These are phyloP conservation scores for Aphelocoma coerulescens DNA, from an alignment of 2,113 vertebrate species.

Conservation along the genomic window DNA sequence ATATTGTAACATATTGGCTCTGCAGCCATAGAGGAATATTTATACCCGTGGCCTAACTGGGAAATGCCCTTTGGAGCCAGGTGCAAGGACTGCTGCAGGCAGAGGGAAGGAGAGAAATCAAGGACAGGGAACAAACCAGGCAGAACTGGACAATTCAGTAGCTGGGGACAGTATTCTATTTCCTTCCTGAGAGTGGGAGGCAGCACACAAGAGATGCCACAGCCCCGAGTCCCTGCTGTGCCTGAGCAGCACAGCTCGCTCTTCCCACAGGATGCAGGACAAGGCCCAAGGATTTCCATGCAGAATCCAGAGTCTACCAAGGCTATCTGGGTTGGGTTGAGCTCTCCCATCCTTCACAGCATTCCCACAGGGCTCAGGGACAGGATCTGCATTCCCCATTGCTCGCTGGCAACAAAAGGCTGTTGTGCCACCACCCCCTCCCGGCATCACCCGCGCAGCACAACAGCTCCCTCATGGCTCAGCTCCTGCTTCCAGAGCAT, in stretches of 20 bases:
- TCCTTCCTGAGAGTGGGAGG: neutral
- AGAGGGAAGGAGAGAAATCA: neutral
- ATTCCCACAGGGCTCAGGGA: fast-evolving
- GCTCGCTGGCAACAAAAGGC: neutral
- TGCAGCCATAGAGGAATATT: neutral
- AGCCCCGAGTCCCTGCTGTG: neutral
- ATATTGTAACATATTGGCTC: neutral
- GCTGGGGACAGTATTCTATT: neutral
- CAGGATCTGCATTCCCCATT: neutral
- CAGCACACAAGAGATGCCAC: fast-evolving
- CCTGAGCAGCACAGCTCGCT: neutral
- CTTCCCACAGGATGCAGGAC: neutral
- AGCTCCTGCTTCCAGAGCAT: neutral
- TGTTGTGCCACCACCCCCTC: neutral
- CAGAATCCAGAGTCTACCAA: neutral
- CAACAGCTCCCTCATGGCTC: neutral
- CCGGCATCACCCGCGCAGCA: fast-evolving
- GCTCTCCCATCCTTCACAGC: neutral
- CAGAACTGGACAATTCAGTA: neutral
- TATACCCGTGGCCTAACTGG: neutral
- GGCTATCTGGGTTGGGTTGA: fast-evolving
- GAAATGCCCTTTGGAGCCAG: neutral
- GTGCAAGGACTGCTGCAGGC: neutral
- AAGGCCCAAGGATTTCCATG: fast-evolving
- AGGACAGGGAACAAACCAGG: neutral